Percentiles rank a stretch among this genome's conserved stretches.
Conservation (phyloP, 2,113 vertebrate genomes). For the Fulica atra region DNA sequence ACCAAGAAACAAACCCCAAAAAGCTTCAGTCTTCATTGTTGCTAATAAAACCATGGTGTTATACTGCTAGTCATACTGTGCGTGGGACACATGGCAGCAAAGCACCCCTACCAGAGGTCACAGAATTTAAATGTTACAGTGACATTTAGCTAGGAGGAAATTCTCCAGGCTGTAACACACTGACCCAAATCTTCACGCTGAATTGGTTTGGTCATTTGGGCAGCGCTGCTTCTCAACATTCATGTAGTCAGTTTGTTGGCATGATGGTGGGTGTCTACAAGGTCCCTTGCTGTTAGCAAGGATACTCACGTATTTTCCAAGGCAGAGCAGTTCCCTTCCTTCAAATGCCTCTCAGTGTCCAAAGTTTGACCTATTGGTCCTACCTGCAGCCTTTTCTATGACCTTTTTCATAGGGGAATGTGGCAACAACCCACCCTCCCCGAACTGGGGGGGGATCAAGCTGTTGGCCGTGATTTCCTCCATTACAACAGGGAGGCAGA, state of each 20-base stretch:
- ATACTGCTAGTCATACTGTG: not conserved
- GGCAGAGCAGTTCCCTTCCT: not conserved
- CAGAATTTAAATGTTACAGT: not conserved
- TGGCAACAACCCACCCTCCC: not conserved
- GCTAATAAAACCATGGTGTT: not conserved
- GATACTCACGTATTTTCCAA: not conserved
- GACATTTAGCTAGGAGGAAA: not conserved
- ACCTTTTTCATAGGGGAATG: not conserved
- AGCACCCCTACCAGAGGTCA: not conserved
- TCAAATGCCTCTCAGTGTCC: not conserved
- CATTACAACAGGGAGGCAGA: not conserved
- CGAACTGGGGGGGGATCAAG: fast-evolving
- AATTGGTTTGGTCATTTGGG: not conserved
- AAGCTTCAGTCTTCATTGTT: not conserved
- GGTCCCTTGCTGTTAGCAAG: fast-evolving
- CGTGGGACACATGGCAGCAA: not conserved
- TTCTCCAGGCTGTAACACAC: not conserved
- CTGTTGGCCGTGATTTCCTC: not conserved
- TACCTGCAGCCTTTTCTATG: not conserved
- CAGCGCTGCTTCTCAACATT: not conserved
- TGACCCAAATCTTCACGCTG: not conserved
- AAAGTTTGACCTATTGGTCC: not conserved
- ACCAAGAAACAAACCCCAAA: too few relatives aligned
- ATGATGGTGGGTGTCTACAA: not conserved
- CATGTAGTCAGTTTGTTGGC: not conserved